Percentiles rank a stretch among this genome's conserved stretches.
These are phyloP conservation scores for Cyprinodon tularosa DNA, from an alignment of 2,113 vertebrate genomes.

Conservation along the genomic window DNA sequence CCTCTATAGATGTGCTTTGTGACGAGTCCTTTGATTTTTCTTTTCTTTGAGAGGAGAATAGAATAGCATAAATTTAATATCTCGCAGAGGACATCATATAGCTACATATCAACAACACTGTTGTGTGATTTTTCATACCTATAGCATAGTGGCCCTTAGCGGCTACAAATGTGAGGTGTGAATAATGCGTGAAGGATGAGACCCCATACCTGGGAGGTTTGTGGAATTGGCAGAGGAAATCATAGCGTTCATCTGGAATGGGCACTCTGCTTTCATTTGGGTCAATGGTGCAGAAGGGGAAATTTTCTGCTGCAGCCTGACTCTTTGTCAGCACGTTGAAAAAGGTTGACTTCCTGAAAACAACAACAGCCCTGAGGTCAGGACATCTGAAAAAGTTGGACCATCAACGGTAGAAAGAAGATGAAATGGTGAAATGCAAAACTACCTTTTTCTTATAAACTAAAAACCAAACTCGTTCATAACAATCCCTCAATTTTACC, in stretches of 20 bases:
- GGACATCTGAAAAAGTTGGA: constrained; percentile 46
- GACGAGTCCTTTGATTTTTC: constrained; percentile 43
- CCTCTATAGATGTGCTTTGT: constrained; percentile 47
- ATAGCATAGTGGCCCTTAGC: constrained; percentile 35
- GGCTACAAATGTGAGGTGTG: constrained; percentile 61
- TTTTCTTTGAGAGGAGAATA: constrained; percentile 38
- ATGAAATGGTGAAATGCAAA: constrained; percentile 42
- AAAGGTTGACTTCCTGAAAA: constrained; percentile 93
- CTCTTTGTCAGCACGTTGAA: constrained; percentile 95
- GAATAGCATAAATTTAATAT: constrained; percentile 44
- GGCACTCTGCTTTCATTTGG: constrained; percentile 95
- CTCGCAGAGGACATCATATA: constrained; percentile 14
- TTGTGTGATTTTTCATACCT: constrained; percentile 51
- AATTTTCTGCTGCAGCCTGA: constrained; percentile 90
- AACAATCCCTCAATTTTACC: constrained; percentile 40
- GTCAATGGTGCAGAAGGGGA: constrained; percentile 97
- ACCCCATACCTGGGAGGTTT: constrained; percentile 90
- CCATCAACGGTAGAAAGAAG: constrained; percentile 32
- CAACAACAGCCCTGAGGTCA: constrained; percentile 72
- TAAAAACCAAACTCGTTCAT: constrained; percentile 28
- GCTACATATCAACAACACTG: constrained; percentile 47
- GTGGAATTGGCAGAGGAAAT: constrained; percentile 91
- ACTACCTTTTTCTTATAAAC: not conserved
- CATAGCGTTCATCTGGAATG: constrained; percentile 92
- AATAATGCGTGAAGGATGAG: constrained; percentile 68